Conservation (phyloP, 2,888 invertebrate genomes). For the Hymenopus coronatus region DNA sequence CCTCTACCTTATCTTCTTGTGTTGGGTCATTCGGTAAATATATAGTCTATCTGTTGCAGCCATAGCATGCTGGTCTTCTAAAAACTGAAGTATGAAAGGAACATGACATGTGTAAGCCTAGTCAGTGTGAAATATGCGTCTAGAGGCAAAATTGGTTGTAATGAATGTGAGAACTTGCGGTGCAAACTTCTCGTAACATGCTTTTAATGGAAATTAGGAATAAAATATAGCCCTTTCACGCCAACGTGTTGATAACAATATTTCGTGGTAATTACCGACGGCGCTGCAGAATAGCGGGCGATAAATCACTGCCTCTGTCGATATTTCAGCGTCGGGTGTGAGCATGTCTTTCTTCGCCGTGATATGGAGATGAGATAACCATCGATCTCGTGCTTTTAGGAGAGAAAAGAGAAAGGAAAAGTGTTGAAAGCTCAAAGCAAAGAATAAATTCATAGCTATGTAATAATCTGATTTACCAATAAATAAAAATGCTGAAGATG, state of each 20-base stretch:
- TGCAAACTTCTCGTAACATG: background rate
- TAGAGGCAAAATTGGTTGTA: background rate
- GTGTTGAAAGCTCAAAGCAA: no score
- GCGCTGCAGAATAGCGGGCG: background rate
- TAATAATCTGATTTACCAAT: no score
- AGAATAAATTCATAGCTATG: no score
- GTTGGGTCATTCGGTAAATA: no score
- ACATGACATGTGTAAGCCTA: background rate
- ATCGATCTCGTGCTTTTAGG: no score
- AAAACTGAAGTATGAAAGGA: no score
- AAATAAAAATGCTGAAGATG: no score
- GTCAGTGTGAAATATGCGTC: background rate
- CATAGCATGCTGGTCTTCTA: no score
- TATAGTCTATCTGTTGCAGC: no score
- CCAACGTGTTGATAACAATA: background rate
- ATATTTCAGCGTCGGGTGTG: background rate
- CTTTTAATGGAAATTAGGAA: background rate
- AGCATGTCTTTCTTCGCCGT: no score
- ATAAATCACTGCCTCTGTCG: background rate
- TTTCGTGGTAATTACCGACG: background rate
- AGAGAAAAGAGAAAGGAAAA: no score
- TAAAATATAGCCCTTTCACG: background rate
- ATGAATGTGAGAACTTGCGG: background rate
- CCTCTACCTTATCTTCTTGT: no score
- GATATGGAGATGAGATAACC: background rate